Conservation (phyloP, 2,888 invertebrate genomes). For the Sturmia bella region DNA sequence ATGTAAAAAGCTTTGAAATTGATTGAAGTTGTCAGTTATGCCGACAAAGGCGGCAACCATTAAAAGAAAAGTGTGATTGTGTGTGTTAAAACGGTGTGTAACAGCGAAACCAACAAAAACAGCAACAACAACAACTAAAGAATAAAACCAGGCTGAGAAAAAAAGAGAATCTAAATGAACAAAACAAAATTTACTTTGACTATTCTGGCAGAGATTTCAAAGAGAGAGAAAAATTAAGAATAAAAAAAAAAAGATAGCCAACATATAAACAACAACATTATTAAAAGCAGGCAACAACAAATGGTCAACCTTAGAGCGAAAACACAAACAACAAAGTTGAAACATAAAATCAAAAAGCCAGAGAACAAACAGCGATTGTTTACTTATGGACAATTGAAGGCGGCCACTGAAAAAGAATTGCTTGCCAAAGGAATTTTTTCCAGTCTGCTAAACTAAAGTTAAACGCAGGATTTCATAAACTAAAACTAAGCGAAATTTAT, state of each 20-base stretch:
- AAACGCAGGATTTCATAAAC: not conserved
- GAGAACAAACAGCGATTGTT: constrained; percentile 10
- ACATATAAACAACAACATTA: constrained; percentile 35
- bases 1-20: constrained; percentile 65
- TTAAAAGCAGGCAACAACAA: constrained; percentile 29
- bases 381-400: constrained; percentile 47
- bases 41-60: constrained; percentile 71
- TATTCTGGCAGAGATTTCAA: constrained; percentile 60
- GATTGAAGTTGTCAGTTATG: constrained; percentile 73
- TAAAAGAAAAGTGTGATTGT: constrained; percentile 63
- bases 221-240: constrained; percentile 17
- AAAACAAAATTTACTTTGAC: constrained; percentile 65
- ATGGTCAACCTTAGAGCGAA: constrained; percentile 36
- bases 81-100: constrained; percentile 50
- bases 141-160: constrained; percentile 48
- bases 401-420: constrained; percentile 21
- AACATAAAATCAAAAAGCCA: constrained; percentile 36
- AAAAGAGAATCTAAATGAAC: constrained; percentile 22
- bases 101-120: constrained; percentile 11
- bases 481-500: not conserved
- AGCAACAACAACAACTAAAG: constrained; percentile 11
- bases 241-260: constrained; percentile 16
- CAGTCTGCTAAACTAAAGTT: constrained; percentile 26
- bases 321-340: constrained; percentile 3
- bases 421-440: constrained; percentile 31